These are phyloP conservation scores for Cyaniris semiargus DNA, from an alignment of 2,888 invertebrate genomes.

Conservation along the genomic window DNA sequence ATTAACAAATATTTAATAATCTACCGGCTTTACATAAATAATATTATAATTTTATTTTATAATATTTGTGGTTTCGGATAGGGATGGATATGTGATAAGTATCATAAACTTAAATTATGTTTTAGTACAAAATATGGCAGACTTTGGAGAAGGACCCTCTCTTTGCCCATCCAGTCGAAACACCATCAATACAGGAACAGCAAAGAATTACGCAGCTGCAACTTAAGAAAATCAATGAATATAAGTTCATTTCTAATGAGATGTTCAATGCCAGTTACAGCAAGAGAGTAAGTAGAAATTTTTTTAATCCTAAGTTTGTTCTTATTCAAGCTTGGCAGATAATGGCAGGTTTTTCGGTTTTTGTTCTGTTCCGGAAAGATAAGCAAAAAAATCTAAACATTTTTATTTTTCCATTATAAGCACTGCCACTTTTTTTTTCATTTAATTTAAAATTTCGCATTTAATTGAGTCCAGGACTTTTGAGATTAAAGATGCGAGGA, in stretches of 20 bases:
- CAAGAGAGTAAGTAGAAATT: conserved; percentile 74
- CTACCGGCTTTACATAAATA: no score
- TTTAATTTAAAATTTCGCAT: no score
- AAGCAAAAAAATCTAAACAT: no score
- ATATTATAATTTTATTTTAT: no score
- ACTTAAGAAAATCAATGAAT: conserved; percentile 83
- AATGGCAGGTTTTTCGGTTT: neutral
- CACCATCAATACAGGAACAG: conserved; percentile 85
- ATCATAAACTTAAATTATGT: neutral
- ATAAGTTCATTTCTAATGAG: conserved; percentile 83
- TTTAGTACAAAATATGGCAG: conserved; percentile 88
- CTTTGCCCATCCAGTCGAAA: conserved; percentile 83
- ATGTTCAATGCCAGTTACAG: conserved; percentile 82
- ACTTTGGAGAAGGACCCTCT: conserved; percentile 89
- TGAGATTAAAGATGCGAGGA: neutral
- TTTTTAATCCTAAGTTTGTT: no score
- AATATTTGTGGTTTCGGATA: no score
- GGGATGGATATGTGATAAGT: no score
- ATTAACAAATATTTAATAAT: no score
- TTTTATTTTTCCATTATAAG: no score
- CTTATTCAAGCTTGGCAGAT: no score
- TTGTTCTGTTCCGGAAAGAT: conserved; percentile 6
- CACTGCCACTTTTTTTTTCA: neutral
- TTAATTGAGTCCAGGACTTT: neutral
- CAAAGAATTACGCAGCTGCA: conserved; percentile 85